These are phyloP conservation scores for Otis tarda DNA, from an alignment of 2,113 vertebrate species.

Conservation along the genomic window DNA sequence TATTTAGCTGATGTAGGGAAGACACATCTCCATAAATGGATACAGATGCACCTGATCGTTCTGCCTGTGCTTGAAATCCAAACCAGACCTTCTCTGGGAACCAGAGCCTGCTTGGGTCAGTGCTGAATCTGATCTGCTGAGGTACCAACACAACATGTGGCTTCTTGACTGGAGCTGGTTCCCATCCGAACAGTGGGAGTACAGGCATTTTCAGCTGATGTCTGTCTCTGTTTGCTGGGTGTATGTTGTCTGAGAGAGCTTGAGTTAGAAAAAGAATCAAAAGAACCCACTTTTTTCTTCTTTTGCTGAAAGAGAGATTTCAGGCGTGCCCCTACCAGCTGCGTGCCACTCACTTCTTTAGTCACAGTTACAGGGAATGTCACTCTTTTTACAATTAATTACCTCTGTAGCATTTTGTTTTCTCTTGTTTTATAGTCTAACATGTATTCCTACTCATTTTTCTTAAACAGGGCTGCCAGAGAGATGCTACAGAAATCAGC, in stretches of 20 bases:
- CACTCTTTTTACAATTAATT: not conserved
- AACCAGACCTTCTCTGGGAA: not conserved
- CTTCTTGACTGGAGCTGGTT: not conserved
- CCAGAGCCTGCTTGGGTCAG: not conserved
- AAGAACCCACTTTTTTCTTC: not conserved
- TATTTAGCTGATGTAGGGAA: not conserved
- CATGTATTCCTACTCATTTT: not conserved
- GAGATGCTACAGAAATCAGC: conserved; percentile 71
- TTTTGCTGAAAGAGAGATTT: not conserved
- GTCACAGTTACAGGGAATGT: not conserved
- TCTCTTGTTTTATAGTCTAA: conserved; percentile 42
- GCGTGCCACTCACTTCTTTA: not conserved
- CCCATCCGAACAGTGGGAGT: accelerated
- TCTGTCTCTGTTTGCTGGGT: not conserved
- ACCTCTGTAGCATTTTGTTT: not conserved
- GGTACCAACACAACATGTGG: not conserved
- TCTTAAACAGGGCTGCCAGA: conserved; percentile 67
- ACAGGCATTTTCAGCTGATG: not conserved
- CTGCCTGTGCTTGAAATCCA: not conserved
- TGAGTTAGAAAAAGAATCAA: not conserved
- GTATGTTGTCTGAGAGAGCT: not conserved
- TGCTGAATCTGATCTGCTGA: not conserved
- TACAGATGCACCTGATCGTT: not conserved
- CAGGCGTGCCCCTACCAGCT: not conserved
- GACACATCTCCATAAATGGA: not conserved